Evolutionary conservation across 2,113 vertebrate species (phyloP), one percentile per base, ranked within the genome.

Genomic region (Scomber scombrus): DNA sequence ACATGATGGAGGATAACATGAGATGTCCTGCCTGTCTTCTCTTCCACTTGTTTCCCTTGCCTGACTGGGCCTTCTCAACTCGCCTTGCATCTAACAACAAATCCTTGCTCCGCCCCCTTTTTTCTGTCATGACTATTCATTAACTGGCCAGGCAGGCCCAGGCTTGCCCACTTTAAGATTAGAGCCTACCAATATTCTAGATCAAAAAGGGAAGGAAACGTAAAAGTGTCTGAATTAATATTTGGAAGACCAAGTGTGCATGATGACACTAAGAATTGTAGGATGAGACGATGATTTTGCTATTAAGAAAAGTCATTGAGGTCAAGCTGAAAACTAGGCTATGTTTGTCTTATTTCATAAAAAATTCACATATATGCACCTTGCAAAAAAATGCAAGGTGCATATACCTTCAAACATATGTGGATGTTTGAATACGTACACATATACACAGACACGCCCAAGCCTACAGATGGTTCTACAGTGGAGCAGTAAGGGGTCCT

Each of bases 121-220:
- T 94, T 85, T 92, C 92, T 94, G 95, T 96, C 95, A 96, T 97
- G 96, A 96, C 94, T 97, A 96, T 97, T 97, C 96, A 97, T 97
- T 94, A 96, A 92, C 83, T 14, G 21, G 83, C 62, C 74, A 89
- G 95, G 95, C 98, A 99, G 95, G 98, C 79, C 94, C 85, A 92
- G 94, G 90, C 98, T 97, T 98, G 97, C 95, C 97, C 93, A 56
- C 51, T 73, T 92, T 91, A 91, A 95, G 93, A 95, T 93, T 88
- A 94, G 93, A 95, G 94, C 78, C 86, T 88, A 96, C 95, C 96
- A 96, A 89, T 93, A 91, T 87, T 88, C 85, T 76, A 84, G 71
- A 16, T 56, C 64, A 78, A 86, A 89, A 85, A 88, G 89, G 81
- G 64, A 67, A 71, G 40, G 43, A 69, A 58, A 52, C 34, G 19